Conservation (phyloP, 2,113 vertebrate species). For the Sander vitreus region DNA sequence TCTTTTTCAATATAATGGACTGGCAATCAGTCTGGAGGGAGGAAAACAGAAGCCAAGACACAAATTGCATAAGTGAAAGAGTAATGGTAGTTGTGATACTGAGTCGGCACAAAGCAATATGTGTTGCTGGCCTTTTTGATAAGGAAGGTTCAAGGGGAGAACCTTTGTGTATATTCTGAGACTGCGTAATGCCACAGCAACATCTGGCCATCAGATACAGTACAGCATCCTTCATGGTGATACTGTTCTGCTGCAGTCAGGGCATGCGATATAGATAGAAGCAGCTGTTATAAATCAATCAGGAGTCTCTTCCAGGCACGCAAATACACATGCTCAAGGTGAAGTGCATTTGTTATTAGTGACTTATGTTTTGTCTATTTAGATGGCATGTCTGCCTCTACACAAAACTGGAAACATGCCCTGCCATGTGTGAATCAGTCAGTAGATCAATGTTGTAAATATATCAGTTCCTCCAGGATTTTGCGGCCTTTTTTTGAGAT, state of each 20-base stretch:
- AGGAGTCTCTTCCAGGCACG: not conserved
- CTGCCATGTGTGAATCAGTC: not conserved
- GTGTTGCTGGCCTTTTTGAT: conserved; percentile 32
- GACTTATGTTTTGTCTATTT: not conserved
- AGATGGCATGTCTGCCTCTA: not conserved
- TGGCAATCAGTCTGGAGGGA: not conserved
- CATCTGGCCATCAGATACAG: conserved; percentile 50
- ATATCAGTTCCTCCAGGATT: too few relatives aligned
- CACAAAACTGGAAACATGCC: not conserved
- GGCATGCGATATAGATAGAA: conserved; percentile 20
- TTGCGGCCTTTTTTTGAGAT: too few relatives aligned
- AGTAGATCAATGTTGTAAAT: not conserved
- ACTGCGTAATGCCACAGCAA: conserved; percentile 25
- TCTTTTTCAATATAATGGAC: not conserved
- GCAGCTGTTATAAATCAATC: conserved; percentile 46
- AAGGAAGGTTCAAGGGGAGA: conserved; percentile 64
- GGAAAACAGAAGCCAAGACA: conserved; percentile 1
- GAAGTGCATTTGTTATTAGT: not conserved
- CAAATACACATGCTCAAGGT: conserved; percentile 24
- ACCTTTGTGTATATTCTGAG: conserved; percentile 12
- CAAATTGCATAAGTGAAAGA: conserved; percentile 26
- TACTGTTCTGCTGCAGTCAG: conserved; percentile 24
- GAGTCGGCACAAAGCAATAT: conserved; percentile 50
- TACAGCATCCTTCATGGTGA: conserved; percentile 25
- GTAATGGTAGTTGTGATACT: conserved; percentile 17